Evolutionary conservation across 2,888 invertebrate species (phyloP).

Genomic region (Caenorhabditis japonica): DNA sequence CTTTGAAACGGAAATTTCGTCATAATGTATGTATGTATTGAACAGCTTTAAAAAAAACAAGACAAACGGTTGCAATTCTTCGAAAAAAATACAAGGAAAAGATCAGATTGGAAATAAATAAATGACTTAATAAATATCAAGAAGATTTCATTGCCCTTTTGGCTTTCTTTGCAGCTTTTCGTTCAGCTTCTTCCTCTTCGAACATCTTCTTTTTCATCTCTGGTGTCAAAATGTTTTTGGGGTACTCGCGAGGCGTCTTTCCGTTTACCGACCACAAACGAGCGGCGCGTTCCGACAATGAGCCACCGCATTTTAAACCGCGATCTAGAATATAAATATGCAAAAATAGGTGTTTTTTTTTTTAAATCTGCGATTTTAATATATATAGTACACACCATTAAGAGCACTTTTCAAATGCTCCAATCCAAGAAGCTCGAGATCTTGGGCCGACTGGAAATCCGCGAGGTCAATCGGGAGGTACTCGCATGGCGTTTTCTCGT

Average conservation of each 20-base stretch:
- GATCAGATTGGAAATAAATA: no score
- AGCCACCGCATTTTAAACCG: slow-evolving; percentile 80
- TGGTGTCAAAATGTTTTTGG: slow-evolving; percentile 62
- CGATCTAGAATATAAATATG: slow-evolving; percentile 63
- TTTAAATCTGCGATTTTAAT: not conserved
- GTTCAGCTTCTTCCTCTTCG: slow-evolving; percentile 30
- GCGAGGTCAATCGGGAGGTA: slow-evolving; percentile 59
- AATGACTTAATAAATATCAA: not conserved
- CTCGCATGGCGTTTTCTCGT: slow-evolving; percentile 48
- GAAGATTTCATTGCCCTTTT: slow-evolving; percentile 17
- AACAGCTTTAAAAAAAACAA: not conserved
- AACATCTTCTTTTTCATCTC: slow-evolving; percentile 42
- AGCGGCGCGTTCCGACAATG: slow-evolving; percentile 78
- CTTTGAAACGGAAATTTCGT: not conserved
- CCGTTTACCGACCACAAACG: slow-evolving; percentile 77
- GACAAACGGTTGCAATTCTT: not conserved
- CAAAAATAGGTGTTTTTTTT: no score
- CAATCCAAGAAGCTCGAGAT: slow-evolving; percentile 78
- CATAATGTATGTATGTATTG: slow-evolving; percentile 6
- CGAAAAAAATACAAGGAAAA: not conserved
- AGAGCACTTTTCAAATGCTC: slow-evolving; percentile 76
- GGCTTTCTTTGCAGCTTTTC: slow-evolving; percentile 29
- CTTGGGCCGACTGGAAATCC: slow-evolving; percentile 53
- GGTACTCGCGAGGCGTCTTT: slow-evolving; percentile 58
- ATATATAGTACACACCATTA: slow-evolving; percentile 46